Conservation (phyloP, 2,888 invertebrate species). For the Cremastinae sp. region DNA sequence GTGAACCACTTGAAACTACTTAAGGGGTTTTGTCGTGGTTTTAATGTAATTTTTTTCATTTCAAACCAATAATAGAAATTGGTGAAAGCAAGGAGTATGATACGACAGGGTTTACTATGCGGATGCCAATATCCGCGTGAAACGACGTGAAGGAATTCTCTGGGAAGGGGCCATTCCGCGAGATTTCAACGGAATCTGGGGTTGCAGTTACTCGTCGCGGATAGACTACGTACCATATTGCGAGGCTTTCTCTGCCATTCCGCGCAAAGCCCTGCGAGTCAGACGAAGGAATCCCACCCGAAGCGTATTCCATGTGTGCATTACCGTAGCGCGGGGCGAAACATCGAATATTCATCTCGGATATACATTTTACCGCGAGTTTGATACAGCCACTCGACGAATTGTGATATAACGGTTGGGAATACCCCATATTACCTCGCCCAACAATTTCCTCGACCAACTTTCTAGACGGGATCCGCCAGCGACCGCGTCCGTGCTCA, state of each 20-base stretch:
- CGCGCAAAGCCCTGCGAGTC: conserved; percentile 33
- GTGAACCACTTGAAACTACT: too few relatives aligned
- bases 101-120: conserved; percentile 48
- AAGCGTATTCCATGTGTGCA: conserved; percentile 9
- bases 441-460: too few relatives aligned
- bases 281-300: conserved; percentile 45
- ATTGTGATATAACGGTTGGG: conserved; percentile 18
- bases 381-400: conserved; percentile 20
- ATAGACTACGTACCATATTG: conserved; percentile 23
- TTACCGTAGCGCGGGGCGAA: conserved; percentile 24
- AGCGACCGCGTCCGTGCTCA: too few relatives aligned
- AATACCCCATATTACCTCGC: conserved; percentile 17
- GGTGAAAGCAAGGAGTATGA: conserved; percentile 14
- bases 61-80: too few relatives aligned
- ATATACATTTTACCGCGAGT: neutral
- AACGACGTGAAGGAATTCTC: conserved; percentile 54
- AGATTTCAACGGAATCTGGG: conserved; percentile 53
- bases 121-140: conserved; percentile 54
- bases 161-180: conserved; percentile 34
- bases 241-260: conserved; percentile 31
- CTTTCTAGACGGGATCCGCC: too few relatives aligned
- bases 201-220: conserved; percentile 8
- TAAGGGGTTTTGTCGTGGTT: too few relatives aligned
- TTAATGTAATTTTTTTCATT: too few relatives aligned
- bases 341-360: conserved; percentile 23